Percentiles rank a stretch among this genome's conserved stretches.
phyloP scores from a whole-genome alignment of 2,797 vertebrate species.

The Galaxias olidus region DNA sequence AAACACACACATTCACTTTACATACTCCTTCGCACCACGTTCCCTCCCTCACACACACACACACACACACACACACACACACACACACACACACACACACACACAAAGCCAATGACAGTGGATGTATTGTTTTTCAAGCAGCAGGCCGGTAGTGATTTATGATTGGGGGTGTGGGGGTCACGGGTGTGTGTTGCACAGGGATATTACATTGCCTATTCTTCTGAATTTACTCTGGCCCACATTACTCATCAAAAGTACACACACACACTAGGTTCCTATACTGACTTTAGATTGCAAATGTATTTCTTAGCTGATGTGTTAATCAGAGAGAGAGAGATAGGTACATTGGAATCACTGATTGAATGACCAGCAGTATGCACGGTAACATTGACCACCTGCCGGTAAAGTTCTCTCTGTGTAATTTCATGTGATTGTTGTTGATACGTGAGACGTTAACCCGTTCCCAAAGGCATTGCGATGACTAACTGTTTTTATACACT shows the following conservation, averaged over 20 bases:
- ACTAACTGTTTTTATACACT: neutral
- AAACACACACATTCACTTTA: conserved; percentile 9
- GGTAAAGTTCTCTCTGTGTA: too few species aligned
- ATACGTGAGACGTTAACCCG: neutral
- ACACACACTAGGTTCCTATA: conserved; percentile 3
- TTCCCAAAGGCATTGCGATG: conserved; percentile 15
- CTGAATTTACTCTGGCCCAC: conserved; percentile 27
- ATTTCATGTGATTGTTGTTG: too few species aligned
- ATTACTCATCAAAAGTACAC: conserved; percentile 17
- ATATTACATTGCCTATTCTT: conserved; percentile 49
- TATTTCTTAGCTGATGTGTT: too few species aligned
- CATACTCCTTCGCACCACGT: neutral
- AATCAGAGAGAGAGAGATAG: too few species aligned
- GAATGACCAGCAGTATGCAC: neutral
- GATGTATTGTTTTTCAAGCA: conserved; percentile 11
- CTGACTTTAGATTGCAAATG: neutral
- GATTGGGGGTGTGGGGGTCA: conserved; percentile 14
- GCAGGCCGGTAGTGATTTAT: conserved; percentile 37
- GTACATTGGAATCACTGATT: too few species aligned
- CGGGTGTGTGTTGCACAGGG: conserved; percentile 36
- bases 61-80: conserved; percentile 3
- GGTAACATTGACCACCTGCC: too few species aligned
- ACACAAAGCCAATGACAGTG: conserved; percentile 2
- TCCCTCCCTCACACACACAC: neutral
- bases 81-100: conserved; percentile 21